Evolutionary conservation across 2,113 vertebrate genomes (phyloP).

Genomic region (Brachyhypopomus gauderio): DNA sequence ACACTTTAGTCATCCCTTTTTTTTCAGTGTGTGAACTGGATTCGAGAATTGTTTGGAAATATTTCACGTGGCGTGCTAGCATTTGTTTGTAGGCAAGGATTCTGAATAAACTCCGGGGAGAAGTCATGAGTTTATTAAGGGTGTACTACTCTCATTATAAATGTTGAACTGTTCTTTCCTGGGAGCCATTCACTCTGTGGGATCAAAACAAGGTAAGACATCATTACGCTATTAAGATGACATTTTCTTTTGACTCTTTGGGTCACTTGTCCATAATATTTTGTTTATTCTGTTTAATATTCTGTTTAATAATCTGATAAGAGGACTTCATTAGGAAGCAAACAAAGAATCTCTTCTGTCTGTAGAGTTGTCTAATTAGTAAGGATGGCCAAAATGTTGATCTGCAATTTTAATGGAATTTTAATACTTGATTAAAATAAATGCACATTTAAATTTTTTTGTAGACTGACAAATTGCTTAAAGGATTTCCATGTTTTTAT

Average conservation of each 20-base stretch:
- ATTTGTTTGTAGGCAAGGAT: slow-evolving; percentile 5
- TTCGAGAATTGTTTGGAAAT: slow-evolving; percentile 5
- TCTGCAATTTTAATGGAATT: background rate
- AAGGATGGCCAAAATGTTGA: background rate
- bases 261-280: background rate
- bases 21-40: slow-evolving; percentile 34
- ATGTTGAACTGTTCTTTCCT: slow-evolving; percentile 54
- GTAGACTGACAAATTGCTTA: background rate
- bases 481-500: background rate
- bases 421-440: background rate
- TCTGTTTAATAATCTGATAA: background rate
- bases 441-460: too few species aligned
- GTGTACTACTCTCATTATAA: slow-evolving; percentile 34
- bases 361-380: background rate
- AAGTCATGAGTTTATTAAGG: slow-evolving; percentile 21
- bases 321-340: slow-evolving; percentile 20
- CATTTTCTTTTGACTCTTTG: background rate
- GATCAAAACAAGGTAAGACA: slow-evolving; percentile 65
- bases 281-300: background rate
- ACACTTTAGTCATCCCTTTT: slow-evolving; percentile 30
- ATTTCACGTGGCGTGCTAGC: slow-evolving; percentile 20
- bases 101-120: slow-evolving; percentile 19
- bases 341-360: background rate
- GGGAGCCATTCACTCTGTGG: slow-evolving; percentile 43
- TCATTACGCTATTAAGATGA: slow-evolving; percentile 22